Evolutionary conservation across 2,888 invertebrate genomes (phyloP), one percentile per base, ranked within the genome.

Genomic region (Pseudococcus longispinus): DNA sequence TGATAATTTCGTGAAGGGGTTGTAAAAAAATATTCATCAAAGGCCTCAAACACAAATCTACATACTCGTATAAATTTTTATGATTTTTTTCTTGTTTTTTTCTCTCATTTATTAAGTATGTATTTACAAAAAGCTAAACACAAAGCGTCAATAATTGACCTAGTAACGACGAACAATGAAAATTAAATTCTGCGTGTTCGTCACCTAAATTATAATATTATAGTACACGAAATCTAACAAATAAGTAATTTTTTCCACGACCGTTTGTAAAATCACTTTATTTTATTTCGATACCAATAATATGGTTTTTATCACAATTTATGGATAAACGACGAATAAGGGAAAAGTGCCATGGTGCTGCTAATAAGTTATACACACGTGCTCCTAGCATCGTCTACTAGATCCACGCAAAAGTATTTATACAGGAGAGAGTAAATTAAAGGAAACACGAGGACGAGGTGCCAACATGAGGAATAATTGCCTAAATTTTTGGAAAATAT

Each of bases 111-210:
- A n/a, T n/a, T n/a, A n/a, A n/a, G 11, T 29, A 70, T 70, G 26
- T 70, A 26, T n/a, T 32, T 32, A 74, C 29, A 51, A 51, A 6
- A 74, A 74, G 74, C 74, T n/a, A 74, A 65, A 65, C 37, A 37
- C 37, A 37, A 74, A 32, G 74, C 74, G 65, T 65, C 74, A 74
- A 32, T 74, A 74, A 74, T 74, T 74, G 74, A 74, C 74, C 74
- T 74, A 74, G 74, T 74, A 32, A 37, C 74, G n/a, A 74, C 37
- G 32, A 37, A 74, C n/a, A 26, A 9, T 9, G n/a, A 15, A 74
- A 26, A 26, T 11, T 11, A 46, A 46, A 15, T 46, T 11, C 44
- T 46, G n/a, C 44, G 13, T n/a, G 4, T 51, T 51, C 51, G 51
- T 51, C 51, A n/a, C n/a, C 51, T 51, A 51, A 51, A 51, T 11